Percentiles rank a stretch among this genome's conserved stretches.
Evolutionary conservation across 2,888 invertebrate genomes (phyloP).

Genomic region (Seira sanloemensis): DNA sequence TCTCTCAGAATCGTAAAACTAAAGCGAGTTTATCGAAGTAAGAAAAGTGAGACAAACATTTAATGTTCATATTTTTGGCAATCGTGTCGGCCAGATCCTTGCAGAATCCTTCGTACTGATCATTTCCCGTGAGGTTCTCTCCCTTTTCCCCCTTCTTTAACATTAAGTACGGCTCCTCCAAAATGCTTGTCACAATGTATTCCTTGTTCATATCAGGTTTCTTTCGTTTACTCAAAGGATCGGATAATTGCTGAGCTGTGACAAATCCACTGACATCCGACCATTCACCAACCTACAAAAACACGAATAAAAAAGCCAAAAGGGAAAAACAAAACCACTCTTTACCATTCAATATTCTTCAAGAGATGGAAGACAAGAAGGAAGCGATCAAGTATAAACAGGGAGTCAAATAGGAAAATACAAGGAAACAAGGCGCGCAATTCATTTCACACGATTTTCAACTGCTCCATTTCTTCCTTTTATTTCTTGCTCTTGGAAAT

Average conservation of each 20-base stretch:
- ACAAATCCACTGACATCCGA: constrained; percentile 68
- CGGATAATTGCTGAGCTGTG: constrained; percentile 59
- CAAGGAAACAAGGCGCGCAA: constrained; percentile 30
- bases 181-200: constrained; percentile 89
- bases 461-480: neutral
- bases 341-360: neutral
- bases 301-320: constrained; percentile 15
- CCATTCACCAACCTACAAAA: constrained; percentile 67
- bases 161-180: constrained; percentile 94
- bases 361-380: neutral
- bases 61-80: constrained; percentile 85
- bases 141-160: constrained; percentile 82
- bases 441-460: constrained; percentile 50
- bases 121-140: constrained; percentile 82
- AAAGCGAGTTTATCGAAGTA: neutral
- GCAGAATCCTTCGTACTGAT: constrained; percentile 87
- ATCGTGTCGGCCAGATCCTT: constrained; percentile 84
- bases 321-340: neutral
- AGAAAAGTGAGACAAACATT: constrained; percentile 81
- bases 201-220: constrained; percentile 86
- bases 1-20: neutral
- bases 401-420: neutral
- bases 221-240: constrained; percentile 51
- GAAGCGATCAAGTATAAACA: neutral
- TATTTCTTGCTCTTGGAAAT: neutral